phyloP scores from a whole-genome alignment of 2,113 vertebrate species.

The Cyprinodon brontotheroides region DNA sequence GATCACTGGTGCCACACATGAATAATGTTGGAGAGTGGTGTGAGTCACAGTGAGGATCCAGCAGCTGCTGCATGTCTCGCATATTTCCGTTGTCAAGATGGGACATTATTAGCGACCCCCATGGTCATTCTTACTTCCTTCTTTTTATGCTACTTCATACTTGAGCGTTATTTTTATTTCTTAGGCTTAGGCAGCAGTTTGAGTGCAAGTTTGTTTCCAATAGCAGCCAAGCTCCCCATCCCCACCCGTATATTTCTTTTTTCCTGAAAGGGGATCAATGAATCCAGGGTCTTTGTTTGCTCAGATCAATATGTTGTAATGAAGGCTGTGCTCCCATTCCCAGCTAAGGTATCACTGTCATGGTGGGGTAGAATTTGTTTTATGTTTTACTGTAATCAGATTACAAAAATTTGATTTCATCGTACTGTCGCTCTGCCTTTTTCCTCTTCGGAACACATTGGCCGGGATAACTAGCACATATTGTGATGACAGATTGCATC shows the following conservation, averaged over 20 bases:
- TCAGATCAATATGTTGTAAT: constrained; percentile 86
- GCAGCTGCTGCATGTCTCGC: constrained; percentile 29
- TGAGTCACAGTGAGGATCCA: constrained; percentile 13
- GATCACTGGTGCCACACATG: constrained; percentile 26
- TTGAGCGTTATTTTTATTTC: constrained; percentile 10
- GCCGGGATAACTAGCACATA: constrained; percentile 69
- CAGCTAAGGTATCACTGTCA: constrained; percentile 66
- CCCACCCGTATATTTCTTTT: constrained; percentile 40
- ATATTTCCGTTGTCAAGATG: constrained; percentile 34
- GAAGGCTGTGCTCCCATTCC: constrained; percentile 81
- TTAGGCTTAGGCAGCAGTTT: constrained; percentile 50
- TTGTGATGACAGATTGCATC: constrained; percentile 69
- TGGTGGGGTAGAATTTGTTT: constrained; percentile 63
- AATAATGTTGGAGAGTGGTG: constrained; percentile 33
- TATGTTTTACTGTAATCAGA: constrained; percentile 75
- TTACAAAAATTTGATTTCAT: constrained; percentile 73
- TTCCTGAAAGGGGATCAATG: constrained; percentile 77
- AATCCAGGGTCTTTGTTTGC: constrained; percentile 83
- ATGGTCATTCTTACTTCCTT: constrained; percentile 28
- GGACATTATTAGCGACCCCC: constrained; percentile 35
- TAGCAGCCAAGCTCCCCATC: constrained; percentile 26
- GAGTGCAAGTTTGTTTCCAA: constrained; percentile 48
- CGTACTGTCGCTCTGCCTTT: constrained; percentile 30
- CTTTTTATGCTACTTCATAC: constrained; percentile 19
- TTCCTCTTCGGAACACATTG: constrained; percentile 47